Evolutionary conservation across 1,140 invertebrate genomes (phyloP).

Genomic region (Brachionus paranguensis): DNA sequence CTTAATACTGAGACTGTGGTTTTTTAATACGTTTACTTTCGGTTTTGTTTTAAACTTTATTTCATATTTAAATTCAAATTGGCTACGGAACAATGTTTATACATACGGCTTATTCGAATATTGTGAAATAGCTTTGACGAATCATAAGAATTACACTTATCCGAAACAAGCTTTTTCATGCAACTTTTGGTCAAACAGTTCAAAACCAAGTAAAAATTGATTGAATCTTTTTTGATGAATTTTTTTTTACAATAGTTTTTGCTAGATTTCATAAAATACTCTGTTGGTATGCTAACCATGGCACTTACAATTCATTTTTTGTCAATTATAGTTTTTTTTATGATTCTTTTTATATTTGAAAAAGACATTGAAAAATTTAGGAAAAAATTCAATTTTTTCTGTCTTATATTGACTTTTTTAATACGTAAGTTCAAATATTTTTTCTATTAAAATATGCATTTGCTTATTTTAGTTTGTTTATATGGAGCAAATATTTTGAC

Average conservation of each 20-base stretch:
- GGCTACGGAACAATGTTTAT: neutral
- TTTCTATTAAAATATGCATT: neutral
- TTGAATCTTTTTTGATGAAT: neutral
- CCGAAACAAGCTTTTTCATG: neutral
- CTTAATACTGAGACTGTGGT: conserved; percentile 4
- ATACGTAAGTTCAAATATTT: neutral
- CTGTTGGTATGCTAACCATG: neutral
- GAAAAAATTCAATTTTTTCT: neutral
- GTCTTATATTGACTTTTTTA: neutral
- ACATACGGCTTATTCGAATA: conserved; percentile 12
- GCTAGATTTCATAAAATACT: neutral
- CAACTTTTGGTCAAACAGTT: conserved; percentile 1
- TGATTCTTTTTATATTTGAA: neutral
- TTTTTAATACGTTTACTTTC: conserved; percentile 16
- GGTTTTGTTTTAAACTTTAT: conserved; percentile 34
- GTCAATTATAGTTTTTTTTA: neutral
- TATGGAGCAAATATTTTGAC: neutral
- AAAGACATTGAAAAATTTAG: neutral
- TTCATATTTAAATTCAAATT: conserved; percentile 29
- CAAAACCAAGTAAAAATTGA: conserved; percentile 27
- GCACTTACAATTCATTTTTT: conserved; percentile 13
- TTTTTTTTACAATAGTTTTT: neutral
- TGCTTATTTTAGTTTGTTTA: neutral
- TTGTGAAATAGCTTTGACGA: neutral
- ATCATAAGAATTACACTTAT: neutral